Conservation (phyloP, 2,797 vertebrate genomes). For the Tauraco hartlaubi region DNA sequence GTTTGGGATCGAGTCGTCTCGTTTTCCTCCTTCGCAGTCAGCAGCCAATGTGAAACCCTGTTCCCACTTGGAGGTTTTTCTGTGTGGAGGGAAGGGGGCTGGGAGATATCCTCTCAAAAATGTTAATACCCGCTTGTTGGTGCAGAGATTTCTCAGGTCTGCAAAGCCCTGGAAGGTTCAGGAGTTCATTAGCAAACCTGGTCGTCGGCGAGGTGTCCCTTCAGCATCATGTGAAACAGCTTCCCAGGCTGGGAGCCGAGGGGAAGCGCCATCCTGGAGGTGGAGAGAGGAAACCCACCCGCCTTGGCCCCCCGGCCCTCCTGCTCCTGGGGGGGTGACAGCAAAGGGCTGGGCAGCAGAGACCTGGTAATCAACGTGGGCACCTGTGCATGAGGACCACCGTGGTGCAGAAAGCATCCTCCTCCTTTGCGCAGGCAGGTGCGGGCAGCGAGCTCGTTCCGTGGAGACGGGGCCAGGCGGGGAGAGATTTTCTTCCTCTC, state of each 20-base stretch:
- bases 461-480: too few relatives aligned
- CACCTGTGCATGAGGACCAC: background rate
- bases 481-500: background rate
- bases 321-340: background rate
- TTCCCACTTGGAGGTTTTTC: background rate
- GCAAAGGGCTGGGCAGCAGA: background rate
- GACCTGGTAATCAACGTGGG: rapidly evolving
- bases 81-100: background rate
- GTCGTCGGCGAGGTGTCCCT: background rate
- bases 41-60: background rate
- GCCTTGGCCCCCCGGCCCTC: background rate
- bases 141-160: conserved; percentile 3
- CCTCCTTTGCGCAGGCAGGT: background rate
- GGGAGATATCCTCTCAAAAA: conserved; percentile 49
- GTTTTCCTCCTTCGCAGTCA: background rate
- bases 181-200: conserved; percentile 11
- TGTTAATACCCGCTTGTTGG: conserved; percentile 21
- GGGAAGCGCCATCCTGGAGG: background rate
- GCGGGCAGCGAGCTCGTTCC: background rate
- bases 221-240: background rate
- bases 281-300: background rate
- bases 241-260: background rate
- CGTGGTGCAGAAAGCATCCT: background rate
- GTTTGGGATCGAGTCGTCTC: rapidly evolving
- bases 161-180: conserved; percentile 26